These are phyloP conservation scores for Phataginus tetradactyla DNA, from an alignment of 2,797 vertebrate genomes.

Conservation along the genomic window DNA sequence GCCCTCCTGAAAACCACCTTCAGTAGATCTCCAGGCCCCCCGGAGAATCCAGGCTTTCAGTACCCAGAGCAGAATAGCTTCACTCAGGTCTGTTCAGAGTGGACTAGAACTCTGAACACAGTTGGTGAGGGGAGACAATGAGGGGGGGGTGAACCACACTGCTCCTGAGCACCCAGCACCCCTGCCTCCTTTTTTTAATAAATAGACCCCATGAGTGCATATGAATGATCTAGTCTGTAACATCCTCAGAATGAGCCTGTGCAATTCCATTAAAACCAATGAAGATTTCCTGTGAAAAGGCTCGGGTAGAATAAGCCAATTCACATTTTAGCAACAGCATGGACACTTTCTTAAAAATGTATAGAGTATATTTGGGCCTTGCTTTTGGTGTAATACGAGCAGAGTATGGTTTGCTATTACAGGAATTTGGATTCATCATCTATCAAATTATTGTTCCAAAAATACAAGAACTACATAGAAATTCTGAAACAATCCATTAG, in stretches of 20 bases:
- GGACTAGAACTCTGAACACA: background rate
- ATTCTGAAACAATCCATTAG: background rate
- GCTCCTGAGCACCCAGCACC: background rate
- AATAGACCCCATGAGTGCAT: background rate
- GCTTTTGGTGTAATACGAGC: background rate
- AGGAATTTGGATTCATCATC: slow-evolving; percentile 28
- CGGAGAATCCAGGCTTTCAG: background rate
- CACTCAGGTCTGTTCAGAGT: background rate
- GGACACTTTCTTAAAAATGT: slow-evolving; percentile 54
- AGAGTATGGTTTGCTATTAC: slow-evolving; percentile 17
- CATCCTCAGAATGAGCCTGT: slow-evolving; percentile 56
- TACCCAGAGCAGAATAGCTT: background rate
- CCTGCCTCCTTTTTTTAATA: background rate
- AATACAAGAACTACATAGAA: background rate
- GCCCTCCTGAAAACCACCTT: background rate
- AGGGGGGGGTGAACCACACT: too few species aligned
- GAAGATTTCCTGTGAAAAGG: slow-evolving; percentile 64
- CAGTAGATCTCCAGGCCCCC: background rate
- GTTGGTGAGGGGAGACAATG: accelerated
- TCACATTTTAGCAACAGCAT: slow-evolving; percentile 62
- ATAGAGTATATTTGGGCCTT: slow-evolving; percentile 51
- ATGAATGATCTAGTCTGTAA: slow-evolving; percentile 47
- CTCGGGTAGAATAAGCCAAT: slow-evolving; percentile 63
- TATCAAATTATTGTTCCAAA: slow-evolving; percentile 27
- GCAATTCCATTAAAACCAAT: slow-evolving; percentile 66